Conservation (phyloP, 2,113 vertebrate species). For the Uropsilus gracilis region DNA sequence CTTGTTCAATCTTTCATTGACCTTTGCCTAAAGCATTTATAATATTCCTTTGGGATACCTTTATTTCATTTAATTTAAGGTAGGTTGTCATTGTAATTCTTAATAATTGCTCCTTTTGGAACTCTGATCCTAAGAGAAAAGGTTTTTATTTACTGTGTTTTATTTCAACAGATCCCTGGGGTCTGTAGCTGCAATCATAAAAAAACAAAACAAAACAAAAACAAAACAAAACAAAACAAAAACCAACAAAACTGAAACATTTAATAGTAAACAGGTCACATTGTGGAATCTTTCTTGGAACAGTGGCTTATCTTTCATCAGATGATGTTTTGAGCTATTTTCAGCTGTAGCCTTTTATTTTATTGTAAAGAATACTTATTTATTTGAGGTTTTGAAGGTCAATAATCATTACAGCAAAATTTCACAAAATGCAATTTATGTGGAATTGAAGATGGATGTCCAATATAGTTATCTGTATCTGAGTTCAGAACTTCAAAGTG, state of each 20-base stretch:
- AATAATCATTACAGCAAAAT: neutral
- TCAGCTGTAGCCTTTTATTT: too few species aligned
- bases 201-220: neutral
- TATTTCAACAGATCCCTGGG: neutral
- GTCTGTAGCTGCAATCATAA: neutral
- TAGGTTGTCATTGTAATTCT: neutral
- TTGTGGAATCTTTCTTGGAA: neutral
- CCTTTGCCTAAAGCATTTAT: too few species aligned
- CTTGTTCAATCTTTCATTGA: too few species aligned
- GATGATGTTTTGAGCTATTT: neutral
- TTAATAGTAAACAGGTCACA: too few species aligned
- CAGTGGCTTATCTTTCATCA: neutral
- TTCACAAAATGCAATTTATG: neutral
- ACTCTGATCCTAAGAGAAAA: neutral
- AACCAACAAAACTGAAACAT: too few species aligned
- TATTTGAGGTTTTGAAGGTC: neutral
- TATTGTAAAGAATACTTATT: neutral
- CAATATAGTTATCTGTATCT: neutral
- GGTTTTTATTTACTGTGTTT: neutral
- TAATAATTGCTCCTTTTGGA: neutral
- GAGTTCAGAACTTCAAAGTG: neutral
- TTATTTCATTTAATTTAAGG: neutral
- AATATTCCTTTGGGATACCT: conserved; percentile 3
- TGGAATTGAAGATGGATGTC: neutral
- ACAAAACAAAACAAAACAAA: too few species aligned